Base-by-base conservation (phyloP, 2,797 vertebrate genomes). In the Tympanoctomys barrerae region DNA sequence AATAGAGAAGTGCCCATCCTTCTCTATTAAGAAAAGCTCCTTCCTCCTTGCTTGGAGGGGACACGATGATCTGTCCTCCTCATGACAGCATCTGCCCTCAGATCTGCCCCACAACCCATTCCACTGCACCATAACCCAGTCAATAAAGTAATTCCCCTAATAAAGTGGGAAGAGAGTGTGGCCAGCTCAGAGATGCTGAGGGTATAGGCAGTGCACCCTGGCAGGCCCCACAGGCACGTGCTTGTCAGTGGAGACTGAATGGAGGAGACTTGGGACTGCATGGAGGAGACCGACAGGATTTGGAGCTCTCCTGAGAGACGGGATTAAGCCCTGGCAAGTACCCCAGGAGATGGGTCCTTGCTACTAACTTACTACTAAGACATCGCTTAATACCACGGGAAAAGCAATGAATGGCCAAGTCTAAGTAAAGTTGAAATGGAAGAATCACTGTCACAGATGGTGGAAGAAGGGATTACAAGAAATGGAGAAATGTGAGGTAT, bases 61-160 rank as follows among this genome's bases (percentile, higher is more conserved):
- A 66, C 18, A 7, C 36, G n/a, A 21, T 46, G 24, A 14, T 59
- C 49, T 7, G 59, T 28, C 36, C 31, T 16, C 24, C 33, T 71
- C 7, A 3, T 31, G 19, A 59, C 77, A 66, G 9, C 59, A 39
- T 1, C 6, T 1, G 1, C 1, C 13, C 10, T 9, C 12, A 14
- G 31, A 87, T 19, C 9, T 33, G 16, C 33, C 31, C 7, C 21
- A 33, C 13, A 36, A 14, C 39, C 14, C 13, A 14, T 52, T 33
- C 21, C 14, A 5, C 19, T 36, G 33, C 36, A 26, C 57, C 13
- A 16, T 19, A 54, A 77, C 46, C 61, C 33, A 12, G 78, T 26
- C 2, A 5, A 77, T 33, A 26, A 78, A 78, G 77, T 5, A 42
- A 1, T 36, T 68, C 13, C 21, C n/a, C 79, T 42, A 16, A 5